Evolutionary conservation across 1,140 invertebrate species (phyloP).

Genomic region (silkworm (Bombyx mori)): DNA sequence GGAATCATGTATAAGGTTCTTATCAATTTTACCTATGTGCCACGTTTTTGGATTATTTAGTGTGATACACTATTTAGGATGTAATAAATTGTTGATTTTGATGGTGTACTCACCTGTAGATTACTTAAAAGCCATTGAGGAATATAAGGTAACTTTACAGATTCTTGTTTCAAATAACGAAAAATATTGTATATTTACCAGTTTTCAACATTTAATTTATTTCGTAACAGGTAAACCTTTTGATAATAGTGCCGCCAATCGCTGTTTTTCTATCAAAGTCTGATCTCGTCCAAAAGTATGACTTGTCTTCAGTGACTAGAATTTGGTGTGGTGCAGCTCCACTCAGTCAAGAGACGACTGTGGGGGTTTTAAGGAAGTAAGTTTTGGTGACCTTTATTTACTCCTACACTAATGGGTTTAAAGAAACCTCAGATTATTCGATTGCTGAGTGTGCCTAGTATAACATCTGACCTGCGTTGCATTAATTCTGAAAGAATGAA

Average conservation of each 20-base stretch:
- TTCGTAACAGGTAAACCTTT: constrained; percentile 7
- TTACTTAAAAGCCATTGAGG: constrained; percentile 71
- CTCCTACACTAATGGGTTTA: too few relatives aligned
- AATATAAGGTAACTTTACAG: constrained; percentile 30
- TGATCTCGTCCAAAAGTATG: background rate
- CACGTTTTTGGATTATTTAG: constrained; percentile 54
- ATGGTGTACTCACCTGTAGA: constrained; percentile 75
- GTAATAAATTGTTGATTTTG: constrained; percentile 54
- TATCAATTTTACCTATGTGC: constrained; percentile 54
- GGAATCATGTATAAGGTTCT: constrained; percentile 6
- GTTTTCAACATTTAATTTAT: background rate
- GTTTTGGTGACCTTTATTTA: too few relatives aligned
- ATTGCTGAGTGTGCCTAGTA: too few relatives aligned
- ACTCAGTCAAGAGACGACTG: background rate
- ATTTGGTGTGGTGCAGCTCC: constrained; percentile 5
- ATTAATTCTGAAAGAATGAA: too few relatives aligned
- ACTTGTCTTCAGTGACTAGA: constrained; percentile 3
- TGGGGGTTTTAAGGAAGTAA: too few relatives aligned
- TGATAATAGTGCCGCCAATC: constrained; percentile 2
- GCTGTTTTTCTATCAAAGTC: background rate
- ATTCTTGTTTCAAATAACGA: background rate
- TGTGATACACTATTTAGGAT: constrained; percentile 22
- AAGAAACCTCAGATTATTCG: too few relatives aligned
- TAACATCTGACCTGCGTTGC: too few relatives aligned
- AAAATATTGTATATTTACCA: background rate